phyloP scores from a whole-genome alignment of 2,113 vertebrate genomes.

The Corydoras maculifer region DNA sequence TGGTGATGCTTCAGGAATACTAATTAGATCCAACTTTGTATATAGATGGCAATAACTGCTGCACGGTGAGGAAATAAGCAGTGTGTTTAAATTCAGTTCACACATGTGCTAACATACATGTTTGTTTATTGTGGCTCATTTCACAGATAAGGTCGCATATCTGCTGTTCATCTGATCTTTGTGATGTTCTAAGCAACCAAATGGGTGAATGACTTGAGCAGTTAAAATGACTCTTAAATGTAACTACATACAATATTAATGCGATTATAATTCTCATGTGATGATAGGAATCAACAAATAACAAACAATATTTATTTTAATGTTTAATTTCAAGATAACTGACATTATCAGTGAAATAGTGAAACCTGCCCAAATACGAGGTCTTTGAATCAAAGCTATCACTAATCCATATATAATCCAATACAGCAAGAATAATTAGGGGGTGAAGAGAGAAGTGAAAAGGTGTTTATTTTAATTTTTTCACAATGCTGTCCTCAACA shows the following conservation, averaged over 20 bases:
- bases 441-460: background rate
- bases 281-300: constrained; percentile 27
- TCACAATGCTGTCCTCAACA: constrained; percentile 3
- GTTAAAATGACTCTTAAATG: constrained; percentile 17
- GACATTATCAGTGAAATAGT: constrained; percentile 1
- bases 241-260: background rate
- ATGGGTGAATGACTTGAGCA: background rate
- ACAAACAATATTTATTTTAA: constrained; percentile 5
- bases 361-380: constrained; percentile 20
- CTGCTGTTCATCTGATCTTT: background rate
- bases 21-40: constrained; percentile 37
- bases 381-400: background rate
- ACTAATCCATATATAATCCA: constrained; percentile 8
- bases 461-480: background rate
- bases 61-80: constrained; percentile 17
- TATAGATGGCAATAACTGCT: constrained; percentile 24
- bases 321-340: no score
- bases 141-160: constrained; percentile 1
- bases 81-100: constrained; percentile 37
- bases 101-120: constrained; percentile 13
- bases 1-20: constrained; percentile 35
- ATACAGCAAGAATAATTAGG: constrained; percentile 17
- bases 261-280: background rate
- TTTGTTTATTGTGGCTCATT: constrained; percentile 4
- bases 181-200: constrained; percentile 17